Evolutionary conservation across 2,113 vertebrate genomes (phyloP).

Genomic region (Ibidorhyncha struthersii): DNA sequence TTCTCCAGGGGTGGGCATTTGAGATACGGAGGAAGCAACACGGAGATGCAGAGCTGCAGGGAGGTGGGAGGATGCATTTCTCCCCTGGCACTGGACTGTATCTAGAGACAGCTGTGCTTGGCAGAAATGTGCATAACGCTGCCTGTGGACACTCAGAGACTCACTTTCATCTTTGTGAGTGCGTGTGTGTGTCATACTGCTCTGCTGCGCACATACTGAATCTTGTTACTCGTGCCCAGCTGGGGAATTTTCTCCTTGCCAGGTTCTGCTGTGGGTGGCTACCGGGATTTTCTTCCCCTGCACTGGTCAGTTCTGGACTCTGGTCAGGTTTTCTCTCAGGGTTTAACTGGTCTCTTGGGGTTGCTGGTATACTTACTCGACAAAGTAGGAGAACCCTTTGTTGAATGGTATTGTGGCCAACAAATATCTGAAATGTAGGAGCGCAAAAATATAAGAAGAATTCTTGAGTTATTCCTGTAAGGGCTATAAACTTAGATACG

Average conservation of each 20-base stretch:
- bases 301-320: not conserved
- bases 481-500: not conserved
- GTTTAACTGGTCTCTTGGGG: not conserved
- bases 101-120: not conserved
- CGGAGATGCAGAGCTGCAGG: not conserved
- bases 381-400: not conserved
- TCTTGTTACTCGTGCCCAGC: rapidly evolving
- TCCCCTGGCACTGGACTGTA: not conserved
- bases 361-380: not conserved
- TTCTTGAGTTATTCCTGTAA: not conserved
- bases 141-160: too few species aligned
- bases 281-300: not conserved
- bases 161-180: not conserved
- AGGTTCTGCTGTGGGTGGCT: not conserved
- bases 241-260: not conserved
- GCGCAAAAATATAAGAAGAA: not conserved
- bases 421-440: not conserved
- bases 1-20: not conserved
- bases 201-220: not conserved
- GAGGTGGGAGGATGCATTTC: not conserved
- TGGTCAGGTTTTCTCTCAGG: not conserved
- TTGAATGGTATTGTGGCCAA: not conserved
- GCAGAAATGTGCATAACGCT: not conserved
- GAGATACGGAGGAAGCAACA: not conserved
- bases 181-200: not conserved